Evolutionary conservation across 1,140 invertebrate species (phyloP).

Genomic region (Hylyphantes graminicola): DNA sequence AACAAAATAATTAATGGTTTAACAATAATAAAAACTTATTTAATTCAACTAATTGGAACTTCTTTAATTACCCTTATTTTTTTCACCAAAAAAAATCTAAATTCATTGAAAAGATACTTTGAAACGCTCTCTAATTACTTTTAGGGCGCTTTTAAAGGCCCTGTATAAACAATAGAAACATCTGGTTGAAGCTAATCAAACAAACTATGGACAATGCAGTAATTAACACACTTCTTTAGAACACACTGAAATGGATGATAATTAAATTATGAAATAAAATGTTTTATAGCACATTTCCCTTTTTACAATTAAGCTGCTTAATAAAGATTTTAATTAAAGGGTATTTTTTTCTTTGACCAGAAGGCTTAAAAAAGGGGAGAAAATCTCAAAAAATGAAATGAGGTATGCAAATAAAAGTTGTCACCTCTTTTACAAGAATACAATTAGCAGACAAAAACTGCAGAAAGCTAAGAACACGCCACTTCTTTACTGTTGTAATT

Average conservation of each 20-base stretch:
- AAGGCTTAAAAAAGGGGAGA: not conserved
- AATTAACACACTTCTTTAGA: conserved; percentile 48
- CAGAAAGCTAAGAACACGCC: conserved; percentile 24
- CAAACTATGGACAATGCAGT: conserved; percentile 54
- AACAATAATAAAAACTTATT: conserved; percentile 25
- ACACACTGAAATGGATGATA: conserved; percentile 38
- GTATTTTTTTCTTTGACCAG: conserved; percentile 28
- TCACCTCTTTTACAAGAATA: conserved; percentile 42
- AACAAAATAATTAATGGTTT: conserved; percentile 13
- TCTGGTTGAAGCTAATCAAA: conserved; percentile 58
- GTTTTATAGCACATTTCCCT: conserved; percentile 40
- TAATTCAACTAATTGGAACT: conserved; percentile 36
- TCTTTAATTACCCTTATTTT: conserved; percentile 12
- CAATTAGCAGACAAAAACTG: conserved; percentile 22
- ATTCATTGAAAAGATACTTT: conserved; percentile 51
- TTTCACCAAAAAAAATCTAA: conserved; percentile 38
- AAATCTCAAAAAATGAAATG: conserved; percentile 42
- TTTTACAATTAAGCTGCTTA: conserved; percentile 49
- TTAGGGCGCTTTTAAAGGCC: conserved; percentile 51
- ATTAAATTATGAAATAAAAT: conserved; percentile 60
- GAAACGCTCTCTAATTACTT: conserved; percentile 47
- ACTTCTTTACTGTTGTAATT: conserved; percentile 33
- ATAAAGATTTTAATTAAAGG: conserved; percentile 57
- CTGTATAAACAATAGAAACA: conserved; percentile 50
- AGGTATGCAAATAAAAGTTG: conserved; percentile 51